phyloP scores from a whole-genome alignment of 2,113 vertebrate species.

The Psammodynastes pulverulentus region DNA sequence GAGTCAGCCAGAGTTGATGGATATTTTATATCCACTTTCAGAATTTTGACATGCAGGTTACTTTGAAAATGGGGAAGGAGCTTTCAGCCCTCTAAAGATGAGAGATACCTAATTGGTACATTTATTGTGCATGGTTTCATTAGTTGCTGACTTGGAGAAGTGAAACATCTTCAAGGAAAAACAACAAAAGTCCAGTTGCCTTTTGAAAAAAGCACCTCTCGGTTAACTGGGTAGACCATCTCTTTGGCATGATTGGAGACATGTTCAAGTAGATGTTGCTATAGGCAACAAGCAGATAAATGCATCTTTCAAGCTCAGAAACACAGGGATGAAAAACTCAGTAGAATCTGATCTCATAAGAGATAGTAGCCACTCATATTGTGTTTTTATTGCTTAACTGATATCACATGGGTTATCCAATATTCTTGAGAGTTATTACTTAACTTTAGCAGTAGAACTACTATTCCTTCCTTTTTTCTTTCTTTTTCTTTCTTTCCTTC shows the following conservation, averaged over 20 bases:
- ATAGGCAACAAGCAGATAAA: conserved; percentile 15
- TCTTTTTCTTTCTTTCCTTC: too few species aligned
- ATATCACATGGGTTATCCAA: neutral
- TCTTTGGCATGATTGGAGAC: neutral
- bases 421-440: neutral
- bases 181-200: too few species aligned
- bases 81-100: neutral
- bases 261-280: neutral
- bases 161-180: too few species aligned
- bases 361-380: neutral
- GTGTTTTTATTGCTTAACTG: neutral
- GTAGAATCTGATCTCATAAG: neutral
- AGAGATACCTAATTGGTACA: neutral
- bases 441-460: neutral
- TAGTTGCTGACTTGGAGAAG: too few species aligned
- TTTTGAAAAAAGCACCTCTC: too few species aligned
- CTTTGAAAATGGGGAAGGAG: neutral
- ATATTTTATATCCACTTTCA: neutral
- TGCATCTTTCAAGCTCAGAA: neutral
- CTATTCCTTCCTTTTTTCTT: too few species aligned
- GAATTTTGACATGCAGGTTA: neutral
- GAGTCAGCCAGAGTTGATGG: neutral
- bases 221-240: neutral
- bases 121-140: neutral
- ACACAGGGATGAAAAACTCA: conserved; percentile 7